Conservation (phyloP, 2,797 vertebrate species). For the Apogon hyalosoma region DNA sequence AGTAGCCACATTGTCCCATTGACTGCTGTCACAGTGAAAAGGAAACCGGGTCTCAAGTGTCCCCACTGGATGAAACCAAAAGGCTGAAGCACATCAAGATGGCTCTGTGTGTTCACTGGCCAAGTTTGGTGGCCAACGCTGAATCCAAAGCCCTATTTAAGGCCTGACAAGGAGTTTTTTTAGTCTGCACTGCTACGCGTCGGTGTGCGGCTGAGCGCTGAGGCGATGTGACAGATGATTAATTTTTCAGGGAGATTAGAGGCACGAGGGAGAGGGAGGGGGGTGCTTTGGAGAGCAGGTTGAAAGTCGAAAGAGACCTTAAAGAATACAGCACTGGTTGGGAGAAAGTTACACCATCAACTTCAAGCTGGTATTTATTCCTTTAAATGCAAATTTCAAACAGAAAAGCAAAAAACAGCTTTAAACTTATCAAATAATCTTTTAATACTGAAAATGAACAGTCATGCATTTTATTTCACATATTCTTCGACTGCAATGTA, state of each 20-base stretch:
- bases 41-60: constrained; percentile 72
- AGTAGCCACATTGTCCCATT: constrained; percentile 70
- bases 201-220: constrained; percentile 67
- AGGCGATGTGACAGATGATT: constrained; percentile 81
- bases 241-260: constrained; percentile 82
- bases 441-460: constrained; percentile 9
- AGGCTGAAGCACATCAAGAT: constrained; percentile 63
- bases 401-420: constrained; percentile 5
- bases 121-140: constrained; percentile 52
- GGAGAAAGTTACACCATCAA: constrained; percentile 10
- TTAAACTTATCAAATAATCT: not conserved
- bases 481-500: not conserved
- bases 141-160: constrained; percentile 50
- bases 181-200: constrained; percentile 55
- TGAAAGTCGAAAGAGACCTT: constrained; percentile 51
- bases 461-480: not conserved
- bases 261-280: constrained; percentile 35
- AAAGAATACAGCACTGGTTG: constrained; percentile 41
- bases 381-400: not conserved
- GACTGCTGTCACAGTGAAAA: constrained; percentile 70
- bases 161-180: constrained; percentile 35
- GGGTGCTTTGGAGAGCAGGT: constrained; percentile 36
- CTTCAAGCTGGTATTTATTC: constrained; percentile 33
- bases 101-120: constrained; percentile 52
- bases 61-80: constrained; percentile 66